Percentiles rank a stretch among this genome's conserved stretches.
phyloP scores from a whole-genome alignment of 2,113 vertebrate genomes.

The Gallinago jamesoni region DNA sequence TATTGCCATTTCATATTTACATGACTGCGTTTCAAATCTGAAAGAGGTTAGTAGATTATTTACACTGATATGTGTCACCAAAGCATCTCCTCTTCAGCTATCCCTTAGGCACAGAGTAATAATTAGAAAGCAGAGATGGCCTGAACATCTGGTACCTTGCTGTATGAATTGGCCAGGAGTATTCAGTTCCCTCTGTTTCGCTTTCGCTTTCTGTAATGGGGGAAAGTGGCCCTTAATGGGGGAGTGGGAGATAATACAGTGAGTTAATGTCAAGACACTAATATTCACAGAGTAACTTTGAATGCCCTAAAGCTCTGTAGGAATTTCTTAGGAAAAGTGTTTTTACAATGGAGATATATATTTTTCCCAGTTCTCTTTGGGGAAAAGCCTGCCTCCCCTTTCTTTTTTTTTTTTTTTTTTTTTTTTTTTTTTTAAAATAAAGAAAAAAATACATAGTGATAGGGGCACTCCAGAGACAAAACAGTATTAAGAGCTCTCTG shows the following conservation, averaged over 20 bases:
- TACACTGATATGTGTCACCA: not conserved
- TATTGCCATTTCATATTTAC: not conserved
- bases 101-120: not conserved
- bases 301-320: not conserved
- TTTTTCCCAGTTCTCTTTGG: not conserved
- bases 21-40: not conserved
- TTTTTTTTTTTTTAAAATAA: not conserved
- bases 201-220: not conserved
- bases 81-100: not conserved
- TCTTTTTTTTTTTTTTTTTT: too few species aligned
- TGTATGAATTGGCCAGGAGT: not conserved
- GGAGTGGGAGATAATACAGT: not conserved
- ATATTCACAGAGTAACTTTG: not conserved
- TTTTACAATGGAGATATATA: not conserved
- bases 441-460: not conserved
- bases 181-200: not conserved
- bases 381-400: not conserved
- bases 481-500: not conserved
- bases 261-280: not conserved
- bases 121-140: not conserved
- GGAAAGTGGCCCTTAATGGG: not conserved
- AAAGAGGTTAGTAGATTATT: not conserved
- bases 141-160: not conserved
- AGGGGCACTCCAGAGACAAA: not conserved
- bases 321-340: not conserved